phyloP scores from a whole-genome alignment of 2,113 vertebrate species.

The Camelus bactrianus region DNA sequence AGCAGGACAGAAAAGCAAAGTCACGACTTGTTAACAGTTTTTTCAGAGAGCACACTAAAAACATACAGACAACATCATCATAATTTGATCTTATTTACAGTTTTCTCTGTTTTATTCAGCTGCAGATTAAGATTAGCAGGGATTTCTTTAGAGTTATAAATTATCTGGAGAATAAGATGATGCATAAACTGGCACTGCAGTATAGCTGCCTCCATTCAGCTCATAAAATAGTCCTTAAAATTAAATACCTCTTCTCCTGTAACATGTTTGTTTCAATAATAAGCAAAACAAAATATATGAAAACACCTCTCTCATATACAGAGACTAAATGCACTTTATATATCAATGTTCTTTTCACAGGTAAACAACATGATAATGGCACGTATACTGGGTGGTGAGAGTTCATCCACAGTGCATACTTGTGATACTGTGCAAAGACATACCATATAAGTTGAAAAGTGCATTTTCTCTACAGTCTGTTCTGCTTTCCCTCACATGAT shows the following conservation, averaged over 20 bases:
- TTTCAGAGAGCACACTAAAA: neutral
- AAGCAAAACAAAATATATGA: neutral
- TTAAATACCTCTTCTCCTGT: neutral
- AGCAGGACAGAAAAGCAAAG: neutral
- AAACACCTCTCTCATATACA: neutral
- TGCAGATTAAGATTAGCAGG: neutral
- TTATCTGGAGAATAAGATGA: neutral
- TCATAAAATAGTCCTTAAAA: neutral
- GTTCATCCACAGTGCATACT: accelerated
- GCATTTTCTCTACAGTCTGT: neutral
- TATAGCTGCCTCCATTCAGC: neutral
- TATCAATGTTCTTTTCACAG: neutral
- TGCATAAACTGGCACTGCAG: neutral
- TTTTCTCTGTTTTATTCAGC: neutral
- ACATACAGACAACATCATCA: neutral
- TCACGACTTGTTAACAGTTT: neutral
- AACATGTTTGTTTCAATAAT: neutral
- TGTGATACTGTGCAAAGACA: neutral
- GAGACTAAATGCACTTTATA: neutral
- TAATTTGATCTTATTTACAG: neutral
- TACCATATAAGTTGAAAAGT: neutral
- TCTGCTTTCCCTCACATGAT: neutral
- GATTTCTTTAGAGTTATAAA: neutral
- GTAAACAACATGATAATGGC: neutral
- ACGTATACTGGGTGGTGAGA: accelerated